phyloP scores from a whole-genome alignment of 2,797 vertebrate species.

The Clangula hyemalis region DNA sequence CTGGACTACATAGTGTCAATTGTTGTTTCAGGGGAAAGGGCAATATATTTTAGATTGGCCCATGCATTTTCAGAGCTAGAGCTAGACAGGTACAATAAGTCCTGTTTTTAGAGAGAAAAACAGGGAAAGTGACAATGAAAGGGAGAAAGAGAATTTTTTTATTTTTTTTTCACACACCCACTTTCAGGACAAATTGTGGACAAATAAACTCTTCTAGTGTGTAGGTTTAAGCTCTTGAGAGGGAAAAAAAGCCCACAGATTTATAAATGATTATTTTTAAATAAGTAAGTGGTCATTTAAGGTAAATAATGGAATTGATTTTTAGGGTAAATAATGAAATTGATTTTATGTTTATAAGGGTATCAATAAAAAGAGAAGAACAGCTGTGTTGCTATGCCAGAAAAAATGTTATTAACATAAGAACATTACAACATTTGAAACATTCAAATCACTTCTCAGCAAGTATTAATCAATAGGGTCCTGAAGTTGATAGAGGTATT shows the following conservation, averaged over 20 bases:
- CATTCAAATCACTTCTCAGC: neutral
- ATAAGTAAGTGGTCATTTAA: neutral
- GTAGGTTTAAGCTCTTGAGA: neutral
- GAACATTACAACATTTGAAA: neutral
- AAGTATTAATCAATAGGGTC: slow-evolving; percentile 2
- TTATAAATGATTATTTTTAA: neutral
- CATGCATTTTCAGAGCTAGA: slow-evolving; percentile 25
- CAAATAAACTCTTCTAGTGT: neutral
- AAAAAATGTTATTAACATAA: slow-evolving; percentile 1
- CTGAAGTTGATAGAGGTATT: neutral
- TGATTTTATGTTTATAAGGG: neutral
- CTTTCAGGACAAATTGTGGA: slow-evolving; percentile 10
- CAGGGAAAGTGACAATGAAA: neutral
- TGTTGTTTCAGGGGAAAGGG: slow-evolving; percentile 51
- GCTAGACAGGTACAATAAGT: neutral
- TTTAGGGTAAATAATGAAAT: neutral
- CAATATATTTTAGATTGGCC: slow-evolving; percentile 42
- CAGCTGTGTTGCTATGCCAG: neutral
- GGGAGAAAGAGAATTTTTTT: neutral
- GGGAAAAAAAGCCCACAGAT: neutral
- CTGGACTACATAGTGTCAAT: slow-evolving; percentile 40
- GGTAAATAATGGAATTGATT: neutral
- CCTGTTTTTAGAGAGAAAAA: neutral
- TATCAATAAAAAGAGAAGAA: neutral
- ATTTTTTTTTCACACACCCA: neutral